phyloP scores from a whole-genome alignment of 1,140 invertebrate genomes.

The Callitettix versicolor region DNA sequence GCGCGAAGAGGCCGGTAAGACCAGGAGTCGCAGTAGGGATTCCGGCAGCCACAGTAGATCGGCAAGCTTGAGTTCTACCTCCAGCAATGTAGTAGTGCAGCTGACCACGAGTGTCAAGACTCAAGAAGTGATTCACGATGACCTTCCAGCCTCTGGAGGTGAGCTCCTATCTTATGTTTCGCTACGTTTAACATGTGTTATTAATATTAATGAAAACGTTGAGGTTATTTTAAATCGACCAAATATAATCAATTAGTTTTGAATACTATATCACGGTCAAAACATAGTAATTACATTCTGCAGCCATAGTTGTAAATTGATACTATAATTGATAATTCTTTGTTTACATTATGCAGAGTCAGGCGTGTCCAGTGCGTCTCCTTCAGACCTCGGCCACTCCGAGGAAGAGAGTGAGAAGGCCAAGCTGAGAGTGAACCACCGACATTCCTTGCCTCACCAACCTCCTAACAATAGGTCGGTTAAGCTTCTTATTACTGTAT shows the following conservation, averaged over 20 bases:
- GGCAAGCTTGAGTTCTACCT: constrained; percentile 42
- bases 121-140: neutral
- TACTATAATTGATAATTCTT: too few relatives aligned
- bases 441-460: constrained; percentile 31
- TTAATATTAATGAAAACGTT: too few relatives aligned
- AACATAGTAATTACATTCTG: too few relatives aligned
- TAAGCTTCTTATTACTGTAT: too few relatives aligned
- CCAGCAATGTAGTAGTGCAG: constrained; percentile 32
- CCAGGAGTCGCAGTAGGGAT: constrained; percentile 36
- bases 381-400: constrained; percentile 30
- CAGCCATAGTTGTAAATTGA: too few relatives aligned
- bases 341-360: too few relatives aligned
- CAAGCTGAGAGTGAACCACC: constrained; percentile 23
- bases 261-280: too few relatives aligned
- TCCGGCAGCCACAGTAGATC: constrained; percentile 57
- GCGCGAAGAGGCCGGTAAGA: constrained; percentile 38
- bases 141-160: constrained; percentile 14
- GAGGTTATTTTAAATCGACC: too few relatives aligned
- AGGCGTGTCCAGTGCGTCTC: constrained; percentile 29
- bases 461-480: constrained; percentile 19
- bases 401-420: constrained; percentile 31
- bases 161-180: too few relatives aligned
- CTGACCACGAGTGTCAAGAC: neutral
- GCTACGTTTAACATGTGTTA: neutral
- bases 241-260: too few relatives aligned